Conservation (phyloP, 2,888 invertebrate species). For the Tinea semifulvella region DNA sequence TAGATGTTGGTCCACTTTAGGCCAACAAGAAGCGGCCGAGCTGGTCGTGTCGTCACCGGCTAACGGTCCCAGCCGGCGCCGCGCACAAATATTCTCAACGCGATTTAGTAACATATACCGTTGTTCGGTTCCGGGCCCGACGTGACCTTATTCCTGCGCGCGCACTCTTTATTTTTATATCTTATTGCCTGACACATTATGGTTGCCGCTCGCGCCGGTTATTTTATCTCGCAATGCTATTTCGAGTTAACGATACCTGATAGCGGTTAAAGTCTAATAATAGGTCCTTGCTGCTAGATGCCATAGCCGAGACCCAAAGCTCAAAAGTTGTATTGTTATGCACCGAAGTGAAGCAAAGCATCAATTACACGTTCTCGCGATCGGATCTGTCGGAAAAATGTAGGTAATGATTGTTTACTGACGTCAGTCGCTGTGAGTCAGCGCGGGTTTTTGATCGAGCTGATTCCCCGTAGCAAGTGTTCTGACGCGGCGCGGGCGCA, state of each 20-base stretch:
- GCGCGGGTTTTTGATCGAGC: conserved; percentile 30
- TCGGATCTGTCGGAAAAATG: conserved; percentile 24
- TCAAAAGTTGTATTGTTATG: neutral
- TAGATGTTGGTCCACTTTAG: conserved; percentile 37
- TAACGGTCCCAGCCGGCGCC: conserved; percentile 42
- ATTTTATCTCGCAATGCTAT: conserved; percentile 26
- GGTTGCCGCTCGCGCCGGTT: conserved; percentile 23
- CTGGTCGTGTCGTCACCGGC: conserved; percentile 29
- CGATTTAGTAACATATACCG: conserved; percentile 64
- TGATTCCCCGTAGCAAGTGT: conserved; percentile 31
- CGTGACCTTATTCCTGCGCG: conserved; percentile 58
- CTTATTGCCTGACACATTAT: conserved; percentile 42
- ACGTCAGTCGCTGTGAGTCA: conserved; percentile 28
- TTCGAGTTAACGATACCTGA: conserved; percentile 21
- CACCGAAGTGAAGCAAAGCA: neutral
- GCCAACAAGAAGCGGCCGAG: conserved; percentile 1
- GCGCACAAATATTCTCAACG: conserved; percentile 65
- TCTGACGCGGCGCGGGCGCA: conserved; percentile 24
- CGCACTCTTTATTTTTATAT: conserved; percentile 58
- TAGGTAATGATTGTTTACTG: conserved; percentile 23
- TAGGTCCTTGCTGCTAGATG: conserved; percentile 10
- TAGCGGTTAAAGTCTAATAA: conserved; percentile 16
- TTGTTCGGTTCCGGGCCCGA: conserved; percentile 61
- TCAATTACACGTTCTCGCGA: conserved; percentile 13
- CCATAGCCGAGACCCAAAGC: neutral